phyloP scores from a whole-genome alignment of 2,888 invertebrate species.

The Agrilus mali region DNA sequence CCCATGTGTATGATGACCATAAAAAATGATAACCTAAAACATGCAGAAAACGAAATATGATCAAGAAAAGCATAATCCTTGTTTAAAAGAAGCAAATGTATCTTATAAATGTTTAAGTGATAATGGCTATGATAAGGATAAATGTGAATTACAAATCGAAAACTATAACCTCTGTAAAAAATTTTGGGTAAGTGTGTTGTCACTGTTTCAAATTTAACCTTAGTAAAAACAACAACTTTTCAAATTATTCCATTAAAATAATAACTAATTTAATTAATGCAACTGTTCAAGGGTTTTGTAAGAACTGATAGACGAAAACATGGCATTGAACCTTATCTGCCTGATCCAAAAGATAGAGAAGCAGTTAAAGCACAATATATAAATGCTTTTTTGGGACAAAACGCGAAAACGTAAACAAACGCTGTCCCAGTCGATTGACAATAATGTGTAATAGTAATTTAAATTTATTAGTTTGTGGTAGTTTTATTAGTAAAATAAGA shows the following conservation, averaged over 20 bases:
- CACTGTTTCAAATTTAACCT: constrained; percentile 1
- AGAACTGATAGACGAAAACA: constrained; percentile 43
- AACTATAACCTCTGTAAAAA: constrained; percentile 70
- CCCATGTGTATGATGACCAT: too few species aligned
- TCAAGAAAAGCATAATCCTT: constrained; percentile 33
- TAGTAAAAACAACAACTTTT: constrained; percentile 1
- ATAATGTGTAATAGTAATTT: too few species aligned
- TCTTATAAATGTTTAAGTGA: constrained; percentile 60
- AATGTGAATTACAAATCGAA: constrained; percentile 53
- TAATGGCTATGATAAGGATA: constrained; percentile 50
- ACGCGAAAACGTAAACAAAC: not conserved
- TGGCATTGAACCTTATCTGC: constrained; percentile 55
- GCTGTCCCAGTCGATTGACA: not conserved
- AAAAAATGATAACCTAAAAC: not conserved
- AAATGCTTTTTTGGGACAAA: constrained; percentile 4
- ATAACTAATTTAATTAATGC: not conserved
- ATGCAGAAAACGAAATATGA: constrained; percentile 13
- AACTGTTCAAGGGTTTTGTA: constrained; percentile 43
- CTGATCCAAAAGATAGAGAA: constrained; percentile 55
- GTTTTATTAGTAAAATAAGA: too few species aligned
- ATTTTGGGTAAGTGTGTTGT: constrained; percentile 60
- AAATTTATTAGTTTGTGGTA: too few species aligned
- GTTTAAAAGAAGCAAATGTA: constrained; percentile 57
- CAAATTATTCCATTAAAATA: too few species aligned
- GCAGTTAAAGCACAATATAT: constrained; percentile 49